These are phyloP conservation scores for Drosophila pseudoananassae DNA, from an alignment of 1,140 invertebrate species.

Conservation along the genomic window DNA sequence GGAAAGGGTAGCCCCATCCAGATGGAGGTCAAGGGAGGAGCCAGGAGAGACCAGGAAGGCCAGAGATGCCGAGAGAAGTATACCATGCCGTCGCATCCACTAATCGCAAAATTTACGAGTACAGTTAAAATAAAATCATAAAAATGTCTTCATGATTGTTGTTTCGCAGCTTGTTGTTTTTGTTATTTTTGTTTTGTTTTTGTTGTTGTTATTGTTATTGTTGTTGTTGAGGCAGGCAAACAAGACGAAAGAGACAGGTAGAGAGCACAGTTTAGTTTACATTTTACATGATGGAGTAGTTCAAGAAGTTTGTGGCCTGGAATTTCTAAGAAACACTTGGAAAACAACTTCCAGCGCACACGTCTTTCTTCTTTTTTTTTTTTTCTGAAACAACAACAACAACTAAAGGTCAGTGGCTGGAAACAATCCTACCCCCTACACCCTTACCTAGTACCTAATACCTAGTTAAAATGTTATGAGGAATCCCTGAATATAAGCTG, in stretches of 20 bases:
- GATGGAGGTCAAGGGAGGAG: slow-evolving; percentile 15
- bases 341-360: slow-evolving; percentile 43
- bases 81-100: slow-evolving; percentile 29
- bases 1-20: slow-evolving; percentile 6
- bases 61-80: slow-evolving; percentile 34
- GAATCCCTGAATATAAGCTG: slow-evolving; percentile 8
- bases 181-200: slow-evolving; percentile 9
- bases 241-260: slow-evolving; percentile 4
- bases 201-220: background rate
- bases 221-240: slow-evolving; percentile 56
- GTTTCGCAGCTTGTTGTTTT: slow-evolving; percentile 8
- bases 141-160: slow-evolving; percentile 62
- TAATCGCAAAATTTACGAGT: slow-evolving; percentile 81
- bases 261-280: slow-evolving; percentile 30
- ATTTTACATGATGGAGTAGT: slow-evolving; percentile 58
- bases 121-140: slow-evolving; percentile 79
- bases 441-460: too few relatives aligned
- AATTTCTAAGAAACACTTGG: slow-evolving; percentile 48
- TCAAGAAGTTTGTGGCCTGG: slow-evolving; percentile 48
- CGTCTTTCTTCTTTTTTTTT: slow-evolving; percentile 25
- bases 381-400: slow-evolving; percentile 12
- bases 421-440: too few relatives aligned
- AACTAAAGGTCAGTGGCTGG: background rate
- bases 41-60: background rate
- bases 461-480: slow-evolving; percentile 27